Evolutionary conservation across 1,140 invertebrate species (phyloP), one percentile per base, ranked within the genome.

Genomic region (Dendroctonus valens): DNA sequence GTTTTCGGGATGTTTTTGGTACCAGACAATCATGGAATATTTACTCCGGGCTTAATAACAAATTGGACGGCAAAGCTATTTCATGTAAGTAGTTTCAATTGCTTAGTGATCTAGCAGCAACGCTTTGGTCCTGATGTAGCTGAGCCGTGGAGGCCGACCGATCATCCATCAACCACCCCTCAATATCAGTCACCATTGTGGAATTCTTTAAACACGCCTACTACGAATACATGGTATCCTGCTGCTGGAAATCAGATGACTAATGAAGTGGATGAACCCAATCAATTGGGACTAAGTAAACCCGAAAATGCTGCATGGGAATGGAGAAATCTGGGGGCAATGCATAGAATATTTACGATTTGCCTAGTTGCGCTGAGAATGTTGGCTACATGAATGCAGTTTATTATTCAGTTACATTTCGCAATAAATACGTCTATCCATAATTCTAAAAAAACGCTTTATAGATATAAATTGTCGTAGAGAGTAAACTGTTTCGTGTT

Each of bases 211-310:
- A 46, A 79, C 57, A 6, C 48, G 12, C 38, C 66, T 14, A 51
- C 78, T 6, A 80, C 78, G 42, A 78, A 80, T 52, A 79, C 81
- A 0, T 83, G 82, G 80, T 83, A 81, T 62, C 81, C 82, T 42
- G 80, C 79, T 0, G 81, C 81, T 26, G 81, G 81, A 38, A 80
- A 78, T 71, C 82, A 81, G 70, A 76, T 81, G 7, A 81, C 77
- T 48, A 85, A 84, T 70, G 79, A 83, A 67, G 80, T 85, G 5
- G 84, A 85, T 59, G 84, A 85, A 70, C 84, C 84, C 0, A 86
- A 86, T 70, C 84, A 86, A 68, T 81, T 84, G 68, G 84, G 84
- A 3, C 71, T 84, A 15, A 77, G 75, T 6, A 80, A 81, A 67
- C 73, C 69, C 9, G 71, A 68, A 58, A 75, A 77, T 46, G 6